phyloP scores from a whole-genome alignment of 2,113 vertebrate species.

The Gnathonemus longibarbis region DNA sequence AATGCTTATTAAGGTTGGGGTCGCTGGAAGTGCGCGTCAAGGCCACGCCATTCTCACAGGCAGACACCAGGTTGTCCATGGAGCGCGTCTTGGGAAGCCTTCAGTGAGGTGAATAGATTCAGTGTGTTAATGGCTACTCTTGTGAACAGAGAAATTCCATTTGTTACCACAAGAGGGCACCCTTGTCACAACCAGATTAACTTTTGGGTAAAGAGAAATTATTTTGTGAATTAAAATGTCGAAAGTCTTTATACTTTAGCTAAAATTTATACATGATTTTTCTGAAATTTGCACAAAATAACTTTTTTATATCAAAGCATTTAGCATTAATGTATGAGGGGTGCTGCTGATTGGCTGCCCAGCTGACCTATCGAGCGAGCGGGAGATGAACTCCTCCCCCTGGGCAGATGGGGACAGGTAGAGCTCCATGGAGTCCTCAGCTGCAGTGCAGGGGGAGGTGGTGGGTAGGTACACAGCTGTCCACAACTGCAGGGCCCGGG shows the following conservation, averaged over 20 bases:
- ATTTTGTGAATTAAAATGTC: not conserved
- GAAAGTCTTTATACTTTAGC: not conserved
- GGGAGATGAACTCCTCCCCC: constrained; percentile 81
- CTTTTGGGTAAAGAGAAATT: not conserved
- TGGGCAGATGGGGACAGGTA: constrained; percentile 72
- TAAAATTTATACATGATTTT: not conserved
- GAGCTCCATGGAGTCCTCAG: constrained; percentile 84
- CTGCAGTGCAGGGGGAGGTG: constrained; percentile 83
- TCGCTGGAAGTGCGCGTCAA: constrained; percentile 94
- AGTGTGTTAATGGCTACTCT: not conserved
- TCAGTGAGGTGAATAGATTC: constrained; percentile 20
- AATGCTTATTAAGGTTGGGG: constrained; percentile 95
- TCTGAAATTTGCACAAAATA: not conserved
- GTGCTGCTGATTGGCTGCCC: not conserved
- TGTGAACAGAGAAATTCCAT: not conserved
- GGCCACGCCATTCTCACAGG: constrained; percentile 77
- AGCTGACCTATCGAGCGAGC: constrained; percentile 82
- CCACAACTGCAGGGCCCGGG: constrained; percentile 90
- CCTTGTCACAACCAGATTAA: not conserved
- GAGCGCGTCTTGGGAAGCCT: constrained; percentile 97
- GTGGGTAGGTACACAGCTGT: constrained; percentile 92
- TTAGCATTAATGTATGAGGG: not conserved
- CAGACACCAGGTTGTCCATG: constrained; percentile 88
- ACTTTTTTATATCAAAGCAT: not conserved
- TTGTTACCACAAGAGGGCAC: constrained; percentile 13